A percentile compares a stretch with the other conserved stretches of the same genome.
These are phyloP conservation scores for Drosophila diplacantha DNA, from an alignment of 2,888 invertebrate species.

Conservation along the genomic window DNA sequence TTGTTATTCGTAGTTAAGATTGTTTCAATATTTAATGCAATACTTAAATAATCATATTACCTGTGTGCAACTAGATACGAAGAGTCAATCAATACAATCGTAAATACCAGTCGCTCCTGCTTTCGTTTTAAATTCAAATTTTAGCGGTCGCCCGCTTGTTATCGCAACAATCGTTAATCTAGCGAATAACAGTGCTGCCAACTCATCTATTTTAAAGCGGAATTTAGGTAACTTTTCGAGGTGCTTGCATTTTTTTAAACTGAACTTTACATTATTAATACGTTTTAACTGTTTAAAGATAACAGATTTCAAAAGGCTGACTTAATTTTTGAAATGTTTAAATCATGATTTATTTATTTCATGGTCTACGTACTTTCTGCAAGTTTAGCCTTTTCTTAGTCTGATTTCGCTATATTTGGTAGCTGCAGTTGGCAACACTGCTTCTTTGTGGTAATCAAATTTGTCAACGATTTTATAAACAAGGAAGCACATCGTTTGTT, in stretches of 20 bases:
- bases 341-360: no score
- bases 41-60: constrained; percentile 42
- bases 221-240: neutral
- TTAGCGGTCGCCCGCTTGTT: constrained; percentile 7
- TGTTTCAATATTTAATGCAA: constrained; percentile 49
- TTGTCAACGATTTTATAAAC: constrained; percentile 31
- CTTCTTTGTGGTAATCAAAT: constrained; percentile 21
- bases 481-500: constrained; percentile 40
- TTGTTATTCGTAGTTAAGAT: constrained; percentile 59
- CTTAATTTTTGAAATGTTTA: neutral
- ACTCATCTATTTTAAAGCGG: neutral
- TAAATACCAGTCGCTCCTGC: constrained; percentile 12
- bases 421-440: neutral
- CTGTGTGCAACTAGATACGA: constrained; percentile 51
- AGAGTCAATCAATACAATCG: constrained; percentile 38
- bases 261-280: neutral
- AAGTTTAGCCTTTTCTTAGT: neutral
- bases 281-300: neutral
- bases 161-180: constrained; percentile 3
- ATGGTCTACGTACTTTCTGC: neutral
- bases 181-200: neutral
- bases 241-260: no score
- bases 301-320: neutral
- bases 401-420: neutral
- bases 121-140: constrained; percentile 8